Evolutionary conservation across 2,113 vertebrate genomes (phyloP), one percentile per base, ranked within the genome.

Genomic region (Oriolus oriolus): DNA sequence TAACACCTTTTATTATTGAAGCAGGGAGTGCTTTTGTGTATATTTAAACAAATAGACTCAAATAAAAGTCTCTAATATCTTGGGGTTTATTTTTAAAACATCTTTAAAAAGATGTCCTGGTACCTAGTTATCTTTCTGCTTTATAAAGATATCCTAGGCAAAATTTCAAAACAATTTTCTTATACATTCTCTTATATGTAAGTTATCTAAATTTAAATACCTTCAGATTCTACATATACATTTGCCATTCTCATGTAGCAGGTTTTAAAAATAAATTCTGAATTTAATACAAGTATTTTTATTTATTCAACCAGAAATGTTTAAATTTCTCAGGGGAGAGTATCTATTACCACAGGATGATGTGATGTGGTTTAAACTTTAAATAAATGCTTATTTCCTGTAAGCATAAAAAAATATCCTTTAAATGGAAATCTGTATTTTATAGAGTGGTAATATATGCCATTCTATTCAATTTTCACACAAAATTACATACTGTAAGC

Each of bases 381-480:
- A 97, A 97, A 97, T 96, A 97, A 96, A 95, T 63, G 63, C 93
- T 94, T 96, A 96, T 97, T 97, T 97, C 95, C 95, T 90, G 60
- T 93, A 94, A 96, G 97, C 90, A 83, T 94, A 95, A 95, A 93
- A 94, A 94, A 87, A 79, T 47, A 76, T 47, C 37, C 89, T 97
- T 91, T 93, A 91, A 96, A 95, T 94, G 39, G 60, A 94, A 97
- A 94, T 97, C 91, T 97, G 88, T 95, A 73, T 93, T 91, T 97
- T 93, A 97, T 96, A 96, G 85, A 96, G 84, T 30, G 18, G 81
- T 96, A 96, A 97, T 95, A 74, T 65, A 69, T 92, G 80, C 77
- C 97, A 96, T 96, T 97, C 95, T 96, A 93, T 97, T 91, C 95
- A 89, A 95, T 97, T 97, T 97, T 96, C 96, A 97, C 96, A 96